Base-by-base conservation (phyloP, 2,888 invertebrate species). In the Gasteruption jaculator region DNA sequence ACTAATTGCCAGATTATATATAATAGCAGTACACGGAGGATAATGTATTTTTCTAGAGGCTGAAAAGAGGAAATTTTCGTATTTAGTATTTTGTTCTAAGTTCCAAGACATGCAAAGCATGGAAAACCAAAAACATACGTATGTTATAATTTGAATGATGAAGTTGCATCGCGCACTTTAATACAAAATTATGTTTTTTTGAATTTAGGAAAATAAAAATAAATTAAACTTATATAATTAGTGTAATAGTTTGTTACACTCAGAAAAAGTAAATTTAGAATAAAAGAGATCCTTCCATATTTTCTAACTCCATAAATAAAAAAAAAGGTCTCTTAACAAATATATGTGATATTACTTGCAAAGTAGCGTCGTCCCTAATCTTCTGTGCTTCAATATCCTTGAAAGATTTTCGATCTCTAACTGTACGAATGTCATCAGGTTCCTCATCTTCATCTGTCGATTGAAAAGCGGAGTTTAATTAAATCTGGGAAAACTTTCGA, bases 321-420 rank as follows among this genome's bases (percentile, higher is more conserved):
- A n/a, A 34, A 19, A 24, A 15, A n/a, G n/a, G n/a, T n/a, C n/a
- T n/a, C n/a, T 8, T 20, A 3, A 32, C 32, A 7, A 15, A 24
- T 39, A 10, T 20, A 19, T 25, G 5, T 11, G 10, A 15, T 32
- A 7, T 16, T 49, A 67, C 68, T 50, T 66, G 68, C 32, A 64
- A 64, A 4, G 68, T 65, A 1, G 65, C 68, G 31, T 69, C 68
- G 46, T 68, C 68, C 16, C 60, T 50, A 11, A 57, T 41, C 41
- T 47, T 59, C 33, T 66, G 68, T 3, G 65, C 65, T 43, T 68
- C 68, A 20, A 68, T 31, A 26, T 68, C 68, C 52, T 45, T 63
- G 36, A 59, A 59, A 5, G 53, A 47, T 19, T 41, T 4, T 39
- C 41, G 50, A 22, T 41, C 63, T 48, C 31, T 61, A 61, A 45